Evolutionary conservation across 2,113 vertebrate species (phyloP), one percentile per base, ranked within the genome.

Genomic region (Notarius lentiginosus): DNA sequence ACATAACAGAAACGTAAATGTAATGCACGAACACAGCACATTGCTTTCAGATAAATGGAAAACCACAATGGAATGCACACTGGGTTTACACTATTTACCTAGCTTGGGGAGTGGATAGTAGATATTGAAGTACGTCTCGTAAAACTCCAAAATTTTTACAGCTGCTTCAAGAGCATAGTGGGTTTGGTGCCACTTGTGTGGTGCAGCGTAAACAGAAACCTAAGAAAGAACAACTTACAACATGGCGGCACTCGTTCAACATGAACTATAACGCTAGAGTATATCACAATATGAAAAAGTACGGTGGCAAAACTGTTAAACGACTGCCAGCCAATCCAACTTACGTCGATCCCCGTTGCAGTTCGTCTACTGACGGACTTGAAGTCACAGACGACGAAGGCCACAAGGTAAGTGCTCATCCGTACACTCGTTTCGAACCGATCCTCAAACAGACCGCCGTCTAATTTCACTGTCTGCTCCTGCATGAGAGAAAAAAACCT

Each of bases 61-160:
- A 82, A 30, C 18, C 12, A 53, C 15, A 27, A 6, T 10, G 7
- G 14, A 51, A 82, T 18, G 56, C 0, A 20, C 7, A 20, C 9
- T 11, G 20, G 5, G 15, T 8, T 49, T 17, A 27, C 7, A 53
- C 7, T 2, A 79, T 72, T 88, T 86, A 95, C 95, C 95, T 88
- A 94, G 93, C 90, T 96, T 96, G 81, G 95, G 95, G 73, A 96
- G 91, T 53, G 95, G 95, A 87, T 95, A 96, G 41, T 41, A 90
- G 76, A 96, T 96, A 88, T 95, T 95, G 86, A 95, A 96, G 88
- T 95, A 96, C 34, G 92, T 91, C 86, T 96, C 95, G 65, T 95
- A 96, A 90, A 95, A 96, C 82, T 96, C 94, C 56, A 96, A 47
- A 89, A 95, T 93, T 89, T 94, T 96, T 86, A 96, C 91, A 72